These are phyloP conservation scores for Enteromius radiatus DNA, from an alignment of 2,797 vertebrate genomes.

Conservation along the genomic window DNA sequence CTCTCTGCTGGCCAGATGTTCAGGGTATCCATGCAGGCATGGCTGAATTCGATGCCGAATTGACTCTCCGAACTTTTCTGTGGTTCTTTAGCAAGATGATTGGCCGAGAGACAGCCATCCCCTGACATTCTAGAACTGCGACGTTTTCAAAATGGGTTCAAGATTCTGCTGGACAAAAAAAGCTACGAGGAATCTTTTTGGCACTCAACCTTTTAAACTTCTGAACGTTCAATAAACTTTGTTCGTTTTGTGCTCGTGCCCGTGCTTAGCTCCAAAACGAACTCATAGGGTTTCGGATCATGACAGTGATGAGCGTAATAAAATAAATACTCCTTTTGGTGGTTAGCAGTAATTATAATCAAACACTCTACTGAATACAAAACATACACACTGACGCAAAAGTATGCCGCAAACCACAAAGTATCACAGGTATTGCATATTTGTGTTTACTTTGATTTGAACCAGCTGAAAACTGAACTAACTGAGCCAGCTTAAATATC, in stretches of 20 bases:
- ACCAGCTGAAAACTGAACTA: neutral
- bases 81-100: slow-evolving; percentile 39
- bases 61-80: slow-evolving; percentile 24
- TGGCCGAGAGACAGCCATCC: slow-evolving; percentile 35
- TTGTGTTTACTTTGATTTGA: slow-evolving; percentile 13
- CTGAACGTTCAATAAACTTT: slow-evolving; percentile 23
- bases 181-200: neutral
- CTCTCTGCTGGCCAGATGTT: slow-evolving; percentile 52
- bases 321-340: slow-evolving; percentile 28
- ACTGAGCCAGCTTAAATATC: neutral
- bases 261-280: neutral
- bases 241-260: slow-evolving; percentile 10
- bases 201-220: slow-evolving; percentile 28
- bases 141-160: slow-evolving; percentile 34
- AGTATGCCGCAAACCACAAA: neutral
- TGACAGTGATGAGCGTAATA: slow-evolving; percentile 22
- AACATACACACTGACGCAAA: neutral
- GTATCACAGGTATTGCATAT: neutral
- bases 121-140: slow-evolving; percentile 26
- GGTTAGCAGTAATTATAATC: slow-evolving; percentile 21
- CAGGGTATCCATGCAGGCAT: slow-evolving; percentile 39
- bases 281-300: neutral
- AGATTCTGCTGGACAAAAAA: slow-evolving; percentile 33
- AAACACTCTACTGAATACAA: neutral
- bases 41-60: slow-evolving; percentile 29